Evolutionary conservation across 1,140 invertebrate species (phyloP), one percentile per base, ranked within the genome.

Genomic region (Rhagoletis zephyria): DNA sequence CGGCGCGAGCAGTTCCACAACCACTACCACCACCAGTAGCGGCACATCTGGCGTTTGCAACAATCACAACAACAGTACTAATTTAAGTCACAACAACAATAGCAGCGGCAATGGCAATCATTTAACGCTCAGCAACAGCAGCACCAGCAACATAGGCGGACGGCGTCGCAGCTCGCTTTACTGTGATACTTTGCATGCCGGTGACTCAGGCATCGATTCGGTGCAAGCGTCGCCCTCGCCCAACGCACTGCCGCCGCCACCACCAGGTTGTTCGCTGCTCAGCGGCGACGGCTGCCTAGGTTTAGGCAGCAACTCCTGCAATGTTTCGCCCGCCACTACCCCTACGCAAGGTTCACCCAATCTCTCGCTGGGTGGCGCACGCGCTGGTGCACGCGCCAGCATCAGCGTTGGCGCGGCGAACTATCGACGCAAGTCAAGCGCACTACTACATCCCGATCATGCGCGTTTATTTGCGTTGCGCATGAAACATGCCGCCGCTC

Each of bases 201-300:
- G 92, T 12, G 95, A 95, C 89, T 95, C 94, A 1, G 95, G 95
- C 70, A 96, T 96, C 89, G 95, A 96, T 85, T 96, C 95, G n/a
- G 94, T 95, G 85, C 91, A 96, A 94, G 95, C 95, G 63, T 95
- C 95, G 56, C 95, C 95, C 14, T 95, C 95, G 87, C 95, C 95
- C n/a, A 94, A 94, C 89, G 93, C 93, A 85, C 89, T 93, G 45
- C 91, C 93, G 12, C 93, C 92, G 19, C 90, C 91, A 85, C 30
- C 30, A 30, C 93, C 94, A 42, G 92, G 92, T 5, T 93, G 64
- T 7, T n/a, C 59, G 19, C 59, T 87, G 12, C 59, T 77, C 59
- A 65, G 89, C 40, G 89, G 30, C 30, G 30, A 30, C 30, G 30
- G 90, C 4, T 30, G 85, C 63, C n/a, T 45, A 6, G 42, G 45